These are phyloP conservation scores for Drosophila fulvimacula DNA, from an alignment of 2,888 invertebrate genomes.

Conservation along the genomic window DNA sequence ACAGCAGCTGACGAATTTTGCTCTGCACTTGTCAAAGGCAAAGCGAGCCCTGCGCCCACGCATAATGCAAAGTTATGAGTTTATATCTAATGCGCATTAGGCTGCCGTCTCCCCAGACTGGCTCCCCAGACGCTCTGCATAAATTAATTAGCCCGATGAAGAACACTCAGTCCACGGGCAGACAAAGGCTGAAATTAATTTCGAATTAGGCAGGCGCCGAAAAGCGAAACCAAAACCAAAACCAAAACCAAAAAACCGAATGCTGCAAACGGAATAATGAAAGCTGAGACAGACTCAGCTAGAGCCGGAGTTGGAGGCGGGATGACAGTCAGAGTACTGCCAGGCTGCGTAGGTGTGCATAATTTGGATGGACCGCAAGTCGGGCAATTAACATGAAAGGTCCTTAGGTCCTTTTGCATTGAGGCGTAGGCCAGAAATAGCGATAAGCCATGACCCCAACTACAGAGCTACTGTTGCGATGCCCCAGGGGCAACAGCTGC, in stretches of 20 bases:
- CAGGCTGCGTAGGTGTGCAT: conserved; percentile 30
- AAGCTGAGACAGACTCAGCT: conserved; percentile 10
- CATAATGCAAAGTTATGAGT: conserved; percentile 71
- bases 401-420: conserved; percentile 50
- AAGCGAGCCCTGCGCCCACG: conserved; percentile 9
- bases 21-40: conserved; percentile 47
- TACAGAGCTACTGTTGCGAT: conserved; percentile 25
- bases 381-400: conserved; percentile 70
- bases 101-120: not conserved
- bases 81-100: conserved; percentile 68
- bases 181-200: conserved; percentile 68
- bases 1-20: conserved; percentile 39
- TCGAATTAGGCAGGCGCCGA: conserved; percentile 64
- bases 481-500: conserved; percentile 47
- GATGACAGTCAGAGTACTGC: too few relatives aligned
- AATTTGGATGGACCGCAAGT: conserved; percentile 48
- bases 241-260: conserved; percentile 43
- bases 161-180: conserved; percentile 36
- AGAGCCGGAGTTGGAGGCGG: not conserved
- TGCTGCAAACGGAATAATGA: conserved; percentile 21
- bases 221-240: conserved; percentile 52
- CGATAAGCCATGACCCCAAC: conserved; percentile 64
- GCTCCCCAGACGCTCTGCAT: conserved; percentile 40
- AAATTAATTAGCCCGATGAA: conserved; percentile 73
- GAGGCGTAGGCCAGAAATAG: conserved; percentile 60